A percentile compares a stretch with the other conserved stretches of the same genome.
These are phyloP conservation scores for Mobula hypostoma DNA, from an alignment of 2,113 vertebrate species.

Conservation along the genomic window DNA sequence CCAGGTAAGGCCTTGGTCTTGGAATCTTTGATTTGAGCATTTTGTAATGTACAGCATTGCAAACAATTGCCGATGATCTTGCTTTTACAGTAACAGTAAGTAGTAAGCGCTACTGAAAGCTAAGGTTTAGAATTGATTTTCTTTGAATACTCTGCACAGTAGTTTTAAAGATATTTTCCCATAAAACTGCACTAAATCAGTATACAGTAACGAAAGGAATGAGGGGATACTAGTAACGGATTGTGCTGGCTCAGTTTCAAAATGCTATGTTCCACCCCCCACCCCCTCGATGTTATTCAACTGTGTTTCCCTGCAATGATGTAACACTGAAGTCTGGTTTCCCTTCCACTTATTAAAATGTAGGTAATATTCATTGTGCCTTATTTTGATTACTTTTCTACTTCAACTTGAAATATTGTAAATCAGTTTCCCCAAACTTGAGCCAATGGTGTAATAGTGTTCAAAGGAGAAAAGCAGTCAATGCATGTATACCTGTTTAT, in stretches of 20 bases:
- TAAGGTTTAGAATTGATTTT: conserved; percentile 62
- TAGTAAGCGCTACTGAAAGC: conserved; percentile 62
- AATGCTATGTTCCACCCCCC: conserved; percentile 38
- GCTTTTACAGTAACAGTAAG: conserved; percentile 56
- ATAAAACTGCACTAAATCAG: conserved; percentile 47
- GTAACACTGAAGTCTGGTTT: conserved; percentile 63
- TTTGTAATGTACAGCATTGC: conserved; percentile 59
- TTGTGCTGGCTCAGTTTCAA: conserved; percentile 34
- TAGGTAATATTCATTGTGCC: conserved; percentile 88
- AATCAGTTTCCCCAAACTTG: conserved; percentile 39
- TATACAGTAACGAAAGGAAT: conserved; percentile 51
- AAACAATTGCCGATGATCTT: conserved; percentile 44
- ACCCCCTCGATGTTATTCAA: conserved; percentile 50
- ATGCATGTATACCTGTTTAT: conserved; percentile 18
- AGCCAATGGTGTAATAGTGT: conserved; percentile 34
- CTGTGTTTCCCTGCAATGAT: conserved; percentile 58
- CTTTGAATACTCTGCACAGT: conserved; percentile 59
- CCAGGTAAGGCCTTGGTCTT: background rate
- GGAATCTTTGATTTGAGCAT: conserved; percentile 47
- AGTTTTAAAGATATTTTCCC: conserved; percentile 40
- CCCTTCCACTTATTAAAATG: conserved; percentile 52
- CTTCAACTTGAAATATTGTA: conserved; percentile 73
- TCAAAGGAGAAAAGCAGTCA: conserved; percentile 21
- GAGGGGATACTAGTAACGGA: conserved; percentile 48
- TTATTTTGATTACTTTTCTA: conserved; percentile 78